Base-by-base conservation (phyloP, 2,888 invertebrate genomes). In the Cremastinae sp. region DNA sequence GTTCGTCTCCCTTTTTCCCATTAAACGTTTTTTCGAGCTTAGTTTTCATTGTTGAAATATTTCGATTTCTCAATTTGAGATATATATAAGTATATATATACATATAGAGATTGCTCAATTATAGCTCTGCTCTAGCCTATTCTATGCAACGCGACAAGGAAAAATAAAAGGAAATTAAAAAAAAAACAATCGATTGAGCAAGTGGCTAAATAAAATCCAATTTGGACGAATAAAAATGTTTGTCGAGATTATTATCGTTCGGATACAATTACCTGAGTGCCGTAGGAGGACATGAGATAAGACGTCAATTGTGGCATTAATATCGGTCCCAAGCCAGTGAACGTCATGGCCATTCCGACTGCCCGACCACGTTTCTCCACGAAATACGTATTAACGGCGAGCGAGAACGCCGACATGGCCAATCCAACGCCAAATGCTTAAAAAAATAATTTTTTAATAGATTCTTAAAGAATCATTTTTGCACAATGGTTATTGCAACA, bases 301-400 rank as follows among this genome's bases (percentile, higher is more conserved):
- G 92, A 92, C 85, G 93, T 92, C 5, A 94, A 80, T 74, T 93
- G 90, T 0, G 94, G 94, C 92, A 93, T 92, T 58, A 92, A 83
- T 77, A 94, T 93, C n/a, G 93, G 92, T 0, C 94, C 94, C 1
- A 94, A 83, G 0, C 94, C 94, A 12, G 93, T 93, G 1, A 94
- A 87, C 0, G 94, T 93, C 92, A 93, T 92, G 36, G 92, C 92
- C 3, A 92, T 88, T 0, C 93, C 93, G 22, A 93, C 91, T 0
- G 94, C 94, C 84, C 92, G 91, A 41, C 92, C 92, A 82, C 94
- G 91, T 83, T 92, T 93, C 78, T 92, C 91, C 79, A 91, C 91
- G 83, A 94, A 94, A 85, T 93, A 94, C 2, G 93, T 92, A 87
- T 94, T 94, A 56, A 94, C 88, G 20, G 94, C 94, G 82, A 94